These are phyloP conservation scores for Semaprochilodus insignis DNA, from an alignment of 2,797 vertebrate genomes.

Conservation along the genomic window DNA sequence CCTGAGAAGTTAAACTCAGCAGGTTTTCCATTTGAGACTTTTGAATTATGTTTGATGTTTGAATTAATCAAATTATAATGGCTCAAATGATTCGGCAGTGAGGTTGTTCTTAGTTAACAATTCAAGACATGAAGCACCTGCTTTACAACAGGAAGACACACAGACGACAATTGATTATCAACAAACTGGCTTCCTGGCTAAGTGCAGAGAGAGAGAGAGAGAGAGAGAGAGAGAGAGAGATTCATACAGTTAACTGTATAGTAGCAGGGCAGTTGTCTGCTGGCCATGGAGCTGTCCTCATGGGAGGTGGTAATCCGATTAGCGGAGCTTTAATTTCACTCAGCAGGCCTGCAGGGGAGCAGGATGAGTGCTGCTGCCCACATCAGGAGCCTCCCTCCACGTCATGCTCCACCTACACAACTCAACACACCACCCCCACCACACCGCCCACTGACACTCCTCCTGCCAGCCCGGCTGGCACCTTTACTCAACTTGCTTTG, in stretches of 20 bases:
- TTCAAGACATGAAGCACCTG: constrained; percentile 65
- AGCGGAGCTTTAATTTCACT: constrained; percentile 55
- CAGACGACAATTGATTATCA: constrained; percentile 77
- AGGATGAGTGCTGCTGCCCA: constrained; percentile 35
- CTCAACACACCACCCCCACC: background rate
- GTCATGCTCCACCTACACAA: constrained; percentile 4
- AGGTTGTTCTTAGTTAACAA: background rate
- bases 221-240: constrained; percentile 32
- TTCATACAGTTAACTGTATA: constrained; percentile 19
- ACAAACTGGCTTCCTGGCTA: constrained; percentile 76
- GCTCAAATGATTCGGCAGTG: constrained; percentile 9
- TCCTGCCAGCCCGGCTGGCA: background rate
- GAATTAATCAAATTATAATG: too few species aligned
- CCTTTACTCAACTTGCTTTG: background rate
- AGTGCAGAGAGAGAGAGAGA: constrained; percentile 43
- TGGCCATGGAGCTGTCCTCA: constrained; percentile 37
- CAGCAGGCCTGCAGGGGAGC: constrained; percentile 46
- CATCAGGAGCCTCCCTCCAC: constrained; percentile 31
- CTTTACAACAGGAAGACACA: constrained; percentile 76
- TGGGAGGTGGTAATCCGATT: constrained; percentile 58
- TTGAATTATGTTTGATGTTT: too few species aligned
- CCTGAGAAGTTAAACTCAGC: too few species aligned
- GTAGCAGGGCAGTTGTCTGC: constrained; percentile 34
- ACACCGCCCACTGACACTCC: background rate
- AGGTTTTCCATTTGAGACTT: too few species aligned